phyloP scores from a whole-genome alignment of 1,140 invertebrate genomes.

The Aphaenogaster ashmeadi region DNA sequence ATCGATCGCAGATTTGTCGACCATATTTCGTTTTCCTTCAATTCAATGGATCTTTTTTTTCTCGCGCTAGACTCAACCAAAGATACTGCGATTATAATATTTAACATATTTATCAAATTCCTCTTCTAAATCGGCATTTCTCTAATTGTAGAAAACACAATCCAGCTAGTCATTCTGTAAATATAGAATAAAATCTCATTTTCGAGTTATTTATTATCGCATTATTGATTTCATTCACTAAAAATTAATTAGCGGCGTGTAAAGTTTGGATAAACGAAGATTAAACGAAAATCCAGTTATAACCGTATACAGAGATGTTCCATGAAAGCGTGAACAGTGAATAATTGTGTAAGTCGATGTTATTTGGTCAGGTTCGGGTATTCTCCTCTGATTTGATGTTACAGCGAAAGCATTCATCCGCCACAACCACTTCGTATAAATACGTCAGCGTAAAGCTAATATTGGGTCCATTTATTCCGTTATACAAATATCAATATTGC shows the following conservation, averaged over 20 bases:
- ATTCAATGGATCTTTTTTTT: too few relatives aligned
- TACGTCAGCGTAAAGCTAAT: conserved; percentile 38
- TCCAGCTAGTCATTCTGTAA: background rate
- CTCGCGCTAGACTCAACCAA: background rate
- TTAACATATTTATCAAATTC: background rate
- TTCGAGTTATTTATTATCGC: conserved; percentile 5
- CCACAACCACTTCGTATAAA: conserved; percentile 26
- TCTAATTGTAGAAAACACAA: background rate
- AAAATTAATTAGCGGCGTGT: conserved; percentile 25
- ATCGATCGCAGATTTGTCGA: conserved; percentile 64
- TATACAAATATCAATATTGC: background rate
- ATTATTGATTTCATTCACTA: background rate
- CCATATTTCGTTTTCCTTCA: conserved; percentile 2
- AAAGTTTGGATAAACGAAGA: conserved; percentile 14
- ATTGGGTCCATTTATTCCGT: conserved; percentile 21
- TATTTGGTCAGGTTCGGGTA: conserved; percentile 21
- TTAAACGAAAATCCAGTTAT: conserved; percentile 38
- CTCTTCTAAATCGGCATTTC: background rate
- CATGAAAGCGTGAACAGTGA: background rate
- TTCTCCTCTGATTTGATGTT: conserved; percentile 32
- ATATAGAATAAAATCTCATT: conserved; percentile 17
- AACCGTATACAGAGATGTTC: background rate
- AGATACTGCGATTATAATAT: background rate
- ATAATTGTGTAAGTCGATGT: conserved; percentile 11
- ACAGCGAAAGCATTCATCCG: conserved; percentile 26